phyloP scores from a whole-genome alignment of 2,113 vertebrate genomes.

The Tetrao urogallus region DNA sequence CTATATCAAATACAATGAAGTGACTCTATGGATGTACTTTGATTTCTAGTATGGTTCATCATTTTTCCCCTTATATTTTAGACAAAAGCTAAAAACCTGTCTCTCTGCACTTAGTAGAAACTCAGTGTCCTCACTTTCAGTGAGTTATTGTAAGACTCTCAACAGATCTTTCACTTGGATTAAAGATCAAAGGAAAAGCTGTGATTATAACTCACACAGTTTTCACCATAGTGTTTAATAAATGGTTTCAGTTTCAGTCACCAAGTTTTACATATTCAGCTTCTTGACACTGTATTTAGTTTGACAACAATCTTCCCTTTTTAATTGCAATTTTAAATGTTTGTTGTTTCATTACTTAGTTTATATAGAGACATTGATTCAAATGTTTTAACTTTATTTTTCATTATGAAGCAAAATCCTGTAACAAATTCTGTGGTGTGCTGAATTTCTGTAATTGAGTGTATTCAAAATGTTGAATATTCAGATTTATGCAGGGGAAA shows the following conservation, averaged over 20 bases:
- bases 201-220: background rate
- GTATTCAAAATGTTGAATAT: background rate
- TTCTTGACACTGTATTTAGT: background rate
- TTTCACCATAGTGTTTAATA: background rate
- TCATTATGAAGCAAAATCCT: background rate
- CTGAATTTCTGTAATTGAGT: background rate
- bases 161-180: background rate
- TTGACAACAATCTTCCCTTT: background rate
- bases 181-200: background rate
- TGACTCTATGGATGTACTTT: background rate
- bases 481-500: background rate
- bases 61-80: background rate
- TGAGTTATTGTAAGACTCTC: background rate
- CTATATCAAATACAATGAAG: background rate
- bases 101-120: constrained; percentile 9
- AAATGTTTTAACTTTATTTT: background rate
- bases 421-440: background rate
- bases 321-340: background rate
- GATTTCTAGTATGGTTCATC: background rate
- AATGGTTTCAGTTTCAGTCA: background rate
- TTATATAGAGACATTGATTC: background rate
- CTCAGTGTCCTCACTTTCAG: background rate
- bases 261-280: background rate
- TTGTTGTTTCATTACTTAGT: background rate
- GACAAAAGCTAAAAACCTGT: background rate